Evolutionary conservation across 1,140 invertebrate genomes (phyloP), one percentile per base, ranked within the genome.

Genomic region (Solenopsis invicta): DNA sequence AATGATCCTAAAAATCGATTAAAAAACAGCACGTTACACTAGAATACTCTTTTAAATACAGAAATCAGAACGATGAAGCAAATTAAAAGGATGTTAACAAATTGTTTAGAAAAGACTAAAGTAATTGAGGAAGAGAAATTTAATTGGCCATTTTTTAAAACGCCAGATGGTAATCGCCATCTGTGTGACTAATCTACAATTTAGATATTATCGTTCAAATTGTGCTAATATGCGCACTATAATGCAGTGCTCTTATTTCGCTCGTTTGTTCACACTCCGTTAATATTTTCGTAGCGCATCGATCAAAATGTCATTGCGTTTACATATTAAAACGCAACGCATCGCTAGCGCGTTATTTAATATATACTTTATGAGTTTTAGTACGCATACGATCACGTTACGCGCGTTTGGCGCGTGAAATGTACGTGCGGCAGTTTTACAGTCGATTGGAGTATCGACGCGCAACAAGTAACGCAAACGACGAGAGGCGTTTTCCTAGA

Each of bases 401-500:
- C 45, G 52, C 45, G 52, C 18, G 54, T 75, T 50, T 34, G 80
- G 24, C 8, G 71, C 54, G 41, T 74, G 8, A 82, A 82, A 52
- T 13, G 48, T 54, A 61, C 24, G 64, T 10, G n/a, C 69, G 80
- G 69, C 29, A 75, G 54, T 75, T 84, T 84, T 75, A 84, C 54
- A 74, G 54, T 75, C 80, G 69, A 75, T 84, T 61, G 54, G n/a
- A 75, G 41, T 75, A 75, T 84, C 80, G 80, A 74, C 24, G 67
- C 67, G 80, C 80, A 82, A 82, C 80, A 84, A 84, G 80, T 84
- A 84, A 84, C 80, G 69, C 41, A 74, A 74, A 48, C 12, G 37
- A 34, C 34, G 34, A 24, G 52, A 82, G 21, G 52, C 24, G 80
- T 76, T 90, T 87, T 90, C 86, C 61, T 41, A 84, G 88, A 90